Evolutionary conservation across 1,140 invertebrate species (phyloP).

Genomic region (Neuroterus valhalla): DNA sequence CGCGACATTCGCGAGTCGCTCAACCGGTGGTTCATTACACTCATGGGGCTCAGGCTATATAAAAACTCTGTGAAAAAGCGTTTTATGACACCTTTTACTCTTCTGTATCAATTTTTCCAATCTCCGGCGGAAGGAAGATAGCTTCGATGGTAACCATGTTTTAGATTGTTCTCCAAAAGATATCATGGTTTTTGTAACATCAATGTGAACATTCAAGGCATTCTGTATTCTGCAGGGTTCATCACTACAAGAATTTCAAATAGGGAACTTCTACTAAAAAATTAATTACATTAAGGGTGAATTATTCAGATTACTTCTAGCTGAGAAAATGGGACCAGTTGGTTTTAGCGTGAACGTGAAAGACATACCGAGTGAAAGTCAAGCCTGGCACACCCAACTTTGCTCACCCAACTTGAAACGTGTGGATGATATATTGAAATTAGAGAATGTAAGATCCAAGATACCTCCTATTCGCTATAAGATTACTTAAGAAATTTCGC

Average conservation of each 20-base stretch:
- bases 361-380: slow-evolving; percentile 20
- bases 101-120: not conserved
- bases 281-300: slow-evolving; percentile 51
- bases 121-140: not conserved
- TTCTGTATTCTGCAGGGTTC: no score
- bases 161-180: not conserved
- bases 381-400: slow-evolving; percentile 22
- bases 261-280: slow-evolving; percentile 41
- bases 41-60: slow-evolving; percentile 6
- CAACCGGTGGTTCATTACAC: slow-evolving; percentile 28
- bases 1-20: slow-evolving; percentile 22
- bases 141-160: not conserved
- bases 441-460: slow-evolving; percentile 23
- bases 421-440: slow-evolving; percentile 27
- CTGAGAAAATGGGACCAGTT: slow-evolving; percentile 7
- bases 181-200: no score
- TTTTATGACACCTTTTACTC: slow-evolving; percentile 12
- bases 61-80: not conserved
- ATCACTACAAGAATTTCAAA: not conserved
- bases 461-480: slow-evolving; percentile 12
- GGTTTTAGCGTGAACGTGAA: slow-evolving; percentile 13
- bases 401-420: slow-evolving; percentile 24
- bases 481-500: slow-evolving; percentile 16
- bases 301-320: slow-evolving; percentile 41
- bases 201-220: no score